Evolutionary conservation across 2,888 invertebrate genomes (phyloP).

Genomic region (Eristalis tenax): DNA sequence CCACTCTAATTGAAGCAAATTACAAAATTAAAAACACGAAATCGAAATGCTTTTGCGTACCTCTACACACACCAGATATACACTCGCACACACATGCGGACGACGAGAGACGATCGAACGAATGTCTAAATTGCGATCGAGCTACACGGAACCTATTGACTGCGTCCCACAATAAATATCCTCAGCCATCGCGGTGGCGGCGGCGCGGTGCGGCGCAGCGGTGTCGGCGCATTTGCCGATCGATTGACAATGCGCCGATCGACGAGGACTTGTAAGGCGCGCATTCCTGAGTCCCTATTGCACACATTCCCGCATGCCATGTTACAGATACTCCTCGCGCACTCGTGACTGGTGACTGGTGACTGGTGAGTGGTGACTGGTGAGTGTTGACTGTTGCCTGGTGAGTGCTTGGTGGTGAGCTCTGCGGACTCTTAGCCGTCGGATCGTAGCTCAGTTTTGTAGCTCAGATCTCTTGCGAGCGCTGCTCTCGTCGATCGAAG

Average conservation of each 20-base stretch:
- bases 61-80: not conserved
- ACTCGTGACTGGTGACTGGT: not conserved
- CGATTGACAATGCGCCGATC: conserved; percentile 62
- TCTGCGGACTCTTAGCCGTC: conserved; percentile 33
- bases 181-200: conserved; percentile 22
- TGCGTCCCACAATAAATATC: conserved; percentile 63
- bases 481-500: not conserved
- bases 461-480: conserved; percentile 53
- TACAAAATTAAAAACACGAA: conserved; percentile 69
- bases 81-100: not conserved
- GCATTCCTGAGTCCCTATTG: not conserved
- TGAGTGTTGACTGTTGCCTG: not conserved
- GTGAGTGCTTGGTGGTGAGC: not conserved
- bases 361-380: not conserved
- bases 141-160: conserved; percentile 59
- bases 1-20: conserved; percentile 68
- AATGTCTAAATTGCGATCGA: conserved; percentile 52
- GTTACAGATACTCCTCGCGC: not conserved
- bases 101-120: conserved; percentile 8
- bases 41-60: conserved; percentile 55
- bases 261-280: conserved; percentile 2
- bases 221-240: not conserved
- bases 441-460: conserved; percentile 38
- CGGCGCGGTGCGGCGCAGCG: too few species aligned
- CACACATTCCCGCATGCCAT: not conserved